Percentiles rank a stretch among this genome's conserved stretches.
Conservation (phyloP, 2,888 invertebrate genomes). For the Steinernema hermaphroditum region DNA sequence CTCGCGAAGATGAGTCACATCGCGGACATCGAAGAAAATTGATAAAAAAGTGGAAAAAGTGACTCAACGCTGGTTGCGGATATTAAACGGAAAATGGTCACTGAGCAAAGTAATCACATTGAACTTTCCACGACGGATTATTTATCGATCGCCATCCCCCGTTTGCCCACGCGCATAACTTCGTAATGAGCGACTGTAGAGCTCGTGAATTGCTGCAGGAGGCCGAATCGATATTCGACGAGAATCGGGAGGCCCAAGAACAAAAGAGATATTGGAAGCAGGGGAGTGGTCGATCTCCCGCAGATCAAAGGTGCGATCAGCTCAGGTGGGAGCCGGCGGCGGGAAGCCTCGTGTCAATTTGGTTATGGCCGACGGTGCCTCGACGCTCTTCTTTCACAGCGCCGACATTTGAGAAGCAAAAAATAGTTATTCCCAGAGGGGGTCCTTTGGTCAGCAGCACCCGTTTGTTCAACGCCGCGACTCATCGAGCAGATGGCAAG, state of each 20-base stretch:
- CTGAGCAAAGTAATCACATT: not conserved
- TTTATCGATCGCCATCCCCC: not conserved
- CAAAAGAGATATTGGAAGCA: not conserved
- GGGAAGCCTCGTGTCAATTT: not conserved
- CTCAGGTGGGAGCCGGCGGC: too few relatives aligned
- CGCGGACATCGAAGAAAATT: not conserved
- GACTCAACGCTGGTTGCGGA: not conserved
- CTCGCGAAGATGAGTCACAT: not conserved
- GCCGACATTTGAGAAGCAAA: too few relatives aligned
- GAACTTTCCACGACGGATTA: not conserved
- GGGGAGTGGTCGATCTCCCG: not conserved
- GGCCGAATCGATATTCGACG: not conserved
- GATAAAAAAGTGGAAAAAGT: not conserved
- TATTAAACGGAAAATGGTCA: not conserved
- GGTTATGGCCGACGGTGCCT: not conserved
- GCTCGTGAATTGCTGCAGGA: not conserved
- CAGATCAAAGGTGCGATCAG: not conserved
- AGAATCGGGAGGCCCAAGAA: not conserved
- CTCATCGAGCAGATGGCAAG: constrained; percentile 5
- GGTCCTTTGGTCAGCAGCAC: not conserved
- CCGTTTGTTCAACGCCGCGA: not conserved
- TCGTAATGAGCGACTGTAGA: constrained; percentile 7
- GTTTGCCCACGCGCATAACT: not conserved
- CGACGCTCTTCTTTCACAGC: not conserved
- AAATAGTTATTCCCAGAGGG: not conserved